phyloP scores from a whole-genome alignment of 1,140 invertebrate species.

The Asbolus verrucosus region DNA sequence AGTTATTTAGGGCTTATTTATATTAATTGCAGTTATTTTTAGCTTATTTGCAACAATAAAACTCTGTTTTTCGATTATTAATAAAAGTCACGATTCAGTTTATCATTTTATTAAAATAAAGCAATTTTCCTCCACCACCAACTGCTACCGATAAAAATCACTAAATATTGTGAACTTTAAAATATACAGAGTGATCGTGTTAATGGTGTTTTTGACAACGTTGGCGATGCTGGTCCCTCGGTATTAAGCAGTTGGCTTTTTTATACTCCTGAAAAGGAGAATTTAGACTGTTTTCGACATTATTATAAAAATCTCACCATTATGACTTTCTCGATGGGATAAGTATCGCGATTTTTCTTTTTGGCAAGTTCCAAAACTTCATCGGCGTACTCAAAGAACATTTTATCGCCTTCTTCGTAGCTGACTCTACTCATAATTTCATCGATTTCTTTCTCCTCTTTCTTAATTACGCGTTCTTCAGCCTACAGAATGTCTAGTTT shows the following conservation, averaged over 20 bases:
- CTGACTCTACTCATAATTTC: neutral
- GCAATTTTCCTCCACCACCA: too few relatives aligned
- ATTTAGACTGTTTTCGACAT: neutral
- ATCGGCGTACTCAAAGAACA: conserved; percentile 62
- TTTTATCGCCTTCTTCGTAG: conserved; percentile 54
- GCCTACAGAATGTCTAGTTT: conserved; percentile 20
- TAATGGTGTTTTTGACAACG: neutral
- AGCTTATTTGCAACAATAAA: too few relatives aligned
- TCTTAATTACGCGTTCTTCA: conserved; percentile 64
- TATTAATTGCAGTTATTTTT: too few relatives aligned
- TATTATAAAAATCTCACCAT: conserved; percentile 41
- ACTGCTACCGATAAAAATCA: too few relatives aligned
- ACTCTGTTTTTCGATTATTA: too few relatives aligned
- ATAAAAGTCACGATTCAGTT: too few relatives aligned
- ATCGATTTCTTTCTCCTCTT: conserved; percentile 57
- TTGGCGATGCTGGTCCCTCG: neutral
- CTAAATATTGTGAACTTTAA: too few relatives aligned
- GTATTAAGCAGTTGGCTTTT: neutral
- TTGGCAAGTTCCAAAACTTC: conserved; percentile 59
- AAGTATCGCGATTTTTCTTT: conserved; percentile 55
- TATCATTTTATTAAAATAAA: too few relatives aligned
- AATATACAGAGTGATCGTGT: too few relatives aligned
- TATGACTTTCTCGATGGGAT: conserved; percentile 60
- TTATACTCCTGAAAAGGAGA: conserved; percentile 9
- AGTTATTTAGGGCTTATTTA: too few relatives aligned